Percentiles rank a stretch among this genome's conserved stretches.
Conservation (phyloP, 1,140 invertebrate species). For the Aphelenchoides avenae region DNA sequence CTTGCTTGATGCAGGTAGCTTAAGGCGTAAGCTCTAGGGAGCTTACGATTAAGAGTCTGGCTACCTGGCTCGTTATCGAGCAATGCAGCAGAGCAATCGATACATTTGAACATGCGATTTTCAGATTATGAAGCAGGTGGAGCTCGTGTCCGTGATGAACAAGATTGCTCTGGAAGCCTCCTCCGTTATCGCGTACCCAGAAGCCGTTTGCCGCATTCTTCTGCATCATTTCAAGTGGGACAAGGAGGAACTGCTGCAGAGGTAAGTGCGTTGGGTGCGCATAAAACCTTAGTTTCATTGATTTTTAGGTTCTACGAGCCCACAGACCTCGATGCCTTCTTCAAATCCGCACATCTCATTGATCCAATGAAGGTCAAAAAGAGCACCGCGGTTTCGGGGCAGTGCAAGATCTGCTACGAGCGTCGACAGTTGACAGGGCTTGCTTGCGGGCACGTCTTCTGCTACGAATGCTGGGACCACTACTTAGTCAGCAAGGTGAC, state of each 20-base stretch:
- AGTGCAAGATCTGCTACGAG: constrained; percentile 39
- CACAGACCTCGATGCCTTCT: constrained; percentile 28
- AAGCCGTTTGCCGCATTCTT: constrained; percentile 29
- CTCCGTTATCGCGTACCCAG: constrained; percentile 26
- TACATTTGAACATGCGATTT: constrained; percentile 4
- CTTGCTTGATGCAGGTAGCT: constrained; percentile 1
- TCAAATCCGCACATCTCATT: constrained; percentile 16
- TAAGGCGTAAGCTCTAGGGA: background rate
- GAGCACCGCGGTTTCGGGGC: constrained; percentile 3
- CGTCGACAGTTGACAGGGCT: constrained; percentile 15
- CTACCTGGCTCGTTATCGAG: constrained; percentile 3
- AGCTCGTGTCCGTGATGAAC: constrained; percentile 31
- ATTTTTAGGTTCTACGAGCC: constrained; percentile 34
- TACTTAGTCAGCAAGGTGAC: constrained; percentile 32
- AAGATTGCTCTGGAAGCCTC: constrained; percentile 35
- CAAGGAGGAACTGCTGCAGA: constrained; percentile 36
- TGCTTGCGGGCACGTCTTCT: constrained; percentile 30
- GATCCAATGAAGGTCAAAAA: constrained; percentile 15
- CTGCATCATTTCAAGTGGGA: constrained; percentile 44
- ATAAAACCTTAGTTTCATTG: too few species aligned
- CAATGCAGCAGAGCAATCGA: background rate
- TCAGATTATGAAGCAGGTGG: constrained; percentile 25
- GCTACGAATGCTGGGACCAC: constrained; percentile 29
- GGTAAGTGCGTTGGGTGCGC: constrained; percentile 23
- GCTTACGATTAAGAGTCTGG: background rate